These are phyloP conservation scores for Antheraea yamamai DNA, from an alignment of 2,888 invertebrate genomes.

Conservation along the genomic window DNA sequence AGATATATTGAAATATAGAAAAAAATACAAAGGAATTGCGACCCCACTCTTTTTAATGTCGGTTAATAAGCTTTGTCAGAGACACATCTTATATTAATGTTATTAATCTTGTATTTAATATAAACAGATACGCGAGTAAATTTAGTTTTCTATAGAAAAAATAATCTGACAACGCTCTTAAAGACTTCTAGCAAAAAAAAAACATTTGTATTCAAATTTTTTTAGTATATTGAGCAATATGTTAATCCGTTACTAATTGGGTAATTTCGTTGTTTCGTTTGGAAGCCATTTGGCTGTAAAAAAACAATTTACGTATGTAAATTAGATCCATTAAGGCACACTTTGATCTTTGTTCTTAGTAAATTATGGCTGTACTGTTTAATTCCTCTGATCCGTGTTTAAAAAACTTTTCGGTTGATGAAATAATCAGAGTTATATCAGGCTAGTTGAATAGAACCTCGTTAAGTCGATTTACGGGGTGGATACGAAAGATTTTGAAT, in stretches of 20 bases:
- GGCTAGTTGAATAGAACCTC: too few species aligned
- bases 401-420: background rate
- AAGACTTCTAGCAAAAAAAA: background rate
- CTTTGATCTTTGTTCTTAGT: constrained; percentile 11
- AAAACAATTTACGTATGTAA: constrained; percentile 16
- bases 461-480: too few species aligned
- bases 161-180: background rate
- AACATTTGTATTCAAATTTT: background rate
- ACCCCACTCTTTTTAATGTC: too few species aligned
- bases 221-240: constrained; percentile 5
- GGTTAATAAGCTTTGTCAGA: too few species aligned
- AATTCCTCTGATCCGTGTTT: background rate
- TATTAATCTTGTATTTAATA: too few species aligned
- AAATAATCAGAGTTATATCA: background rate
- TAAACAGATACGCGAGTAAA: too few species aligned
- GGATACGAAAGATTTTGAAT: too few species aligned
- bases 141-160: background rate
- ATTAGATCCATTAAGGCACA: constrained; percentile 4
- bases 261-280: constrained; percentile 17
- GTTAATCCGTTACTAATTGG: constrained; percentile 1
- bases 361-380: background rate
- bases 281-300: constrained; percentile 14
- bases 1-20: too few species aligned
- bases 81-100: too few species aligned
- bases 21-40: too few species aligned